phyloP scores from a whole-genome alignment of 2,113 vertebrate species.

The Mormyrus lacerda region DNA sequence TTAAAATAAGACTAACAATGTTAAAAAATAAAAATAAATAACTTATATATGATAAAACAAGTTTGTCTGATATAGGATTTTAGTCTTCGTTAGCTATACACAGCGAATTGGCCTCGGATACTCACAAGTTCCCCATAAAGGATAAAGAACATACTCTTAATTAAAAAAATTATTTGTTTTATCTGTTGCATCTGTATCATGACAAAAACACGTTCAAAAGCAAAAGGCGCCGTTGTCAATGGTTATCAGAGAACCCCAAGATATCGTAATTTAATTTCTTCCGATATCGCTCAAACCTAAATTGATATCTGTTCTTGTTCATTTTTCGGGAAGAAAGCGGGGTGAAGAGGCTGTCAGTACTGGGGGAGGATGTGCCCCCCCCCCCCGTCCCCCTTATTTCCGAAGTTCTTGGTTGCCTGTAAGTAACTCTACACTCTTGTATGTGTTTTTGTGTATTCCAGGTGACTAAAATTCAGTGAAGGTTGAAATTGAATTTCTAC shows the following conservation, averaged over 20 bases:
- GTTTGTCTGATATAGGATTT: not conserved
- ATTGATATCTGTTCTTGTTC: not conserved
- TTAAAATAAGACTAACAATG: not conserved
- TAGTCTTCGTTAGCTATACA: not conserved
- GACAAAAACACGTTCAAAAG: not conserved
- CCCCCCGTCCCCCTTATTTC: not conserved
- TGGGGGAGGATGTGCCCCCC: too few species aligned
- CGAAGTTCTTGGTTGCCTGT: not conserved
- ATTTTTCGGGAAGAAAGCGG: not conserved
- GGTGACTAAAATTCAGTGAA: not conserved
- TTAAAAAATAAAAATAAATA: not conserved
- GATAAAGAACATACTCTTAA: not conserved
- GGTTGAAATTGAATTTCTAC: not conserved
- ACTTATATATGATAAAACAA: not conserved
- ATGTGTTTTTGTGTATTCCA: not conserved
- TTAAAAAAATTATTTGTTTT: not conserved
- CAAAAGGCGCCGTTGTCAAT: not conserved
- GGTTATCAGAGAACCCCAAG: not conserved
- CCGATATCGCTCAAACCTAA: not conserved
- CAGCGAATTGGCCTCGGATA: not conserved
- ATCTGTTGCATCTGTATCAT: not conserved
- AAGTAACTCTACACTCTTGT: not conserved
- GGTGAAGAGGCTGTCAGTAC: too few species aligned
- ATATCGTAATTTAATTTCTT: not conserved
- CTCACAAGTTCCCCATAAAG: not conserved